Conservation (phyloP, 2,797 vertebrate genomes). For the Arrhamphus sclerolepis region DNA sequence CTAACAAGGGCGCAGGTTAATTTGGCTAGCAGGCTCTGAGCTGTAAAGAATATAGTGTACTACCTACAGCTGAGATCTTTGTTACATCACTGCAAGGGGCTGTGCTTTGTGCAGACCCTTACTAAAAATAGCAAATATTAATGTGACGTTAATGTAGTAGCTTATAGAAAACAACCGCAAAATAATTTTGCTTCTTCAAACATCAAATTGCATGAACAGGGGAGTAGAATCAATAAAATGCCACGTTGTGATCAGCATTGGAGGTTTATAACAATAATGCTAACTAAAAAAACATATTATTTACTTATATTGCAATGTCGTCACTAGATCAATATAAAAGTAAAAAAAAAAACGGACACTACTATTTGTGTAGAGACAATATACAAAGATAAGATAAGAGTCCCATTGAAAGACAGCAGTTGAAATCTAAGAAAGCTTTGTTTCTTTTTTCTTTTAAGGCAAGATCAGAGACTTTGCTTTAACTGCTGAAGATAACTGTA, state of each 20-base stretch:
- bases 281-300: neutral
- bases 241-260: constrained; percentile 21
- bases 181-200: neutral
- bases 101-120: neutral
- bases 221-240: constrained; percentile 47
- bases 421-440: too few species aligned
- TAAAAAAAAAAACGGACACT: neutral
- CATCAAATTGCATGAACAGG: neutral
- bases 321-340: neutral
- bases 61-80: constrained; percentile 6
- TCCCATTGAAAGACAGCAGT: neutral
- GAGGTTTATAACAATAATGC: neutral
- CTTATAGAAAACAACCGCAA: neutral
- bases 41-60: constrained; percentile 16
- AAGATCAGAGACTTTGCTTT: neutral
- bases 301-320: neutral
- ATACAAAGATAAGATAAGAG: constrained; percentile 11
- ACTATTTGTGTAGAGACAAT: neutral
- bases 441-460: too few species aligned
- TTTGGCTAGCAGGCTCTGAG: constrained; percentile 33
- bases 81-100: constrained; percentile 12
- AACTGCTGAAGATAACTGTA: neutral
- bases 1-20: constrained; percentile 34
- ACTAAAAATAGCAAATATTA: neutral
- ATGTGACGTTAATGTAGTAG: neutral